These are phyloP conservation scores for Drosophila meridiana DNA, from an alignment of 2,888 invertebrate species.

Conservation along the genomic window DNA sequence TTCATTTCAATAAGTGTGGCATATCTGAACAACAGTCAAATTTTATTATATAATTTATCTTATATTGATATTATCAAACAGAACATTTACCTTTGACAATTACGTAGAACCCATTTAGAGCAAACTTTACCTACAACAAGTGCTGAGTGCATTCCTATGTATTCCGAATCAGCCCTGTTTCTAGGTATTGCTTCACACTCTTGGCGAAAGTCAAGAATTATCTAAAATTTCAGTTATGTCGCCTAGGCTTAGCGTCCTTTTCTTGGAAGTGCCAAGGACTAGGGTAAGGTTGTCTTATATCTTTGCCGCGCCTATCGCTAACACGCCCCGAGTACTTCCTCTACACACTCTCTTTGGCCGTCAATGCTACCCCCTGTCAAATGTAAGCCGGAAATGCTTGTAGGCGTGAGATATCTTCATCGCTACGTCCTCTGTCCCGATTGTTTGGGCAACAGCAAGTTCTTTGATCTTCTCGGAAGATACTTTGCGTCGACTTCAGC, in stretches of 20 bases:
- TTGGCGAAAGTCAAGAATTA: slow-evolving; percentile 8
- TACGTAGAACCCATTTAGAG: slow-evolving; percentile 1
- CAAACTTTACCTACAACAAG: not conserved
- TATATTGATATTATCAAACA: not conserved
- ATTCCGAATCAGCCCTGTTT: slow-evolving; percentile 5
- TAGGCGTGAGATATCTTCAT: slow-evolving; percentile 80
- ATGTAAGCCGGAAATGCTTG: slow-evolving; percentile 76
- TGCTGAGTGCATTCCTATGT: not conserved
- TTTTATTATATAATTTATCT: not conserved
- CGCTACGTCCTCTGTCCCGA: slow-evolving; percentile 26
- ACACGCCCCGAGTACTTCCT: slow-evolving; percentile 63
- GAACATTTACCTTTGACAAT: not conserved
- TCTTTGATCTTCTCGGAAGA: slow-evolving; percentile 53
- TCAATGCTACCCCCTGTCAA: slow-evolving; percentile 23
- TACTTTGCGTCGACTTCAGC: slow-evolving; percentile 36
- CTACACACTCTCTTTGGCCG: not conserved
- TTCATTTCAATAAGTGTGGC: not conserved
- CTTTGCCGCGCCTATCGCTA: slow-evolving; percentile 21
- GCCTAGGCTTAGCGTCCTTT: slow-evolving; percentile 29
- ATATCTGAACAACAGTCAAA: not conserved
- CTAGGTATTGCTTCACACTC: slow-evolving; percentile 17
- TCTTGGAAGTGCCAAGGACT: slow-evolving; percentile 21
- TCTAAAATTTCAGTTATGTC: not conserved
- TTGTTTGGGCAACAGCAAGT: slow-evolving; percentile 29
- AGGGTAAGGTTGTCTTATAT: not conserved